These are phyloP conservation scores for Agriotes lineatus DNA, from an alignment of 2,888 invertebrate genomes.

Conservation along the genomic window DNA sequence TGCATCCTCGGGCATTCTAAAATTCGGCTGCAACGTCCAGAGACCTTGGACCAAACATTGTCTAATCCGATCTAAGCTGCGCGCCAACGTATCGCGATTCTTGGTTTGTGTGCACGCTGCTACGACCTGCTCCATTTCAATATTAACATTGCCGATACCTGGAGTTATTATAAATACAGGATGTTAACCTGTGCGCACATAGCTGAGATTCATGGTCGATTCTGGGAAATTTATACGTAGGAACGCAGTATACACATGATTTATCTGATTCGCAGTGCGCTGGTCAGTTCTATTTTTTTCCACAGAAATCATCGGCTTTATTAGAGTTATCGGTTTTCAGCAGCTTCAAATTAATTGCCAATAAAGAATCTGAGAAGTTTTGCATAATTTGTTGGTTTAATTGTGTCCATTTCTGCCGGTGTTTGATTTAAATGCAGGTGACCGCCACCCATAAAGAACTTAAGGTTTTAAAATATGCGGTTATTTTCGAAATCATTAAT, in stretches of 20 bases:
- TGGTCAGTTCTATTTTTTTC: slow-evolving; percentile 39
- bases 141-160: slow-evolving; percentile 6
- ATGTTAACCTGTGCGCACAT: neutral
- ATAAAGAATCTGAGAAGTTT: slow-evolving; percentile 20
- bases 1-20: slow-evolving; percentile 63
- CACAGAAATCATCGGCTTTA: slow-evolving; percentile 7
- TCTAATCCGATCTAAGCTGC: slow-evolving; percentile 38
- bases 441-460: too few species aligned
- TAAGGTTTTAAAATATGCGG: too few species aligned
- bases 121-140: neutral
- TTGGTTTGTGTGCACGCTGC: neutral
- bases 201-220: slow-evolving; percentile 1
- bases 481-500: too few species aligned
- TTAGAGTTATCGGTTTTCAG: slow-evolving; percentile 18
- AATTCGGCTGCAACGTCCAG: slow-evolving; percentile 50
- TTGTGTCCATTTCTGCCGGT: neutral
- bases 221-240: slow-evolving; percentile 17
- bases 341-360: slow-evolving; percentile 18
- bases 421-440: too few species aligned
- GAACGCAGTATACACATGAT: slow-evolving; percentile 18
- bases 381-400: slow-evolving; percentile 15
- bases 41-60: slow-evolving; percentile 39
- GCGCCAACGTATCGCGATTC: slow-evolving; percentile 26
- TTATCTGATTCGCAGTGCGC: slow-evolving; percentile 24
- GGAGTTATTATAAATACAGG: slow-evolving; percentile 8